A percentile compares a stretch with the other conserved stretches of the same genome.
Conservation (phyloP, 2,888 invertebrate species). For the Sphaerophoria rueppellii region DNA sequence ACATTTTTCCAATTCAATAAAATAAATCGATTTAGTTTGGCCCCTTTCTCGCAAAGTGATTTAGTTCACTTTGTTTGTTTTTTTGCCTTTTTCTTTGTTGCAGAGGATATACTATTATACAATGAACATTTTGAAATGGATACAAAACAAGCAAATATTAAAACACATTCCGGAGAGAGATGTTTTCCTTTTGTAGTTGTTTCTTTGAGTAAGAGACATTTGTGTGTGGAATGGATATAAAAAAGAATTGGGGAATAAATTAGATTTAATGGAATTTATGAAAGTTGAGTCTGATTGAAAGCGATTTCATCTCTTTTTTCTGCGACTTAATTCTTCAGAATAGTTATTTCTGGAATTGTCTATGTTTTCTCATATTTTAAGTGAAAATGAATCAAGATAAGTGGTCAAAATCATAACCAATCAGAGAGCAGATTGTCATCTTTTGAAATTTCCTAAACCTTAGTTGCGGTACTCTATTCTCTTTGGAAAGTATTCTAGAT, state of each 20-base stretch:
- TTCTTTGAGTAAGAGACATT: constrained; percentile 27
- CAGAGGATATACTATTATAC: neutral
- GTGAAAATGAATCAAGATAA: too few relatives aligned
- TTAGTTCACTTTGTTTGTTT: constrained; percentile 27
- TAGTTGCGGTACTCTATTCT: too few relatives aligned
- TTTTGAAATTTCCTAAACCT: too few relatives aligned
- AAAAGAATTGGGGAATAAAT: constrained; percentile 18
- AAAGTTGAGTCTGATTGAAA: constrained; percentile 13
- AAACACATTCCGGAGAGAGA: constrained; percentile 9
- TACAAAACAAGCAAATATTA: neutral
- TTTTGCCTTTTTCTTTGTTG: neutral
- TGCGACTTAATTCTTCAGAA: neutral
- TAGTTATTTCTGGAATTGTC: too few relatives aligned
- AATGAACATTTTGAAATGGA: constrained; percentile 12
- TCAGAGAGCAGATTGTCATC: too few relatives aligned
- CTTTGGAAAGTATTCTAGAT: too few relatives aligned
- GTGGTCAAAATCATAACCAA: too few relatives aligned
- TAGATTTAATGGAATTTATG: constrained; percentile 5
- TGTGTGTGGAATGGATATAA: neutral
- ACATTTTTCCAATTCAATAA: constrained; percentile 29
- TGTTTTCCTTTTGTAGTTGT: constrained; percentile 6
- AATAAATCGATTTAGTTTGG: constrained; percentile 43
- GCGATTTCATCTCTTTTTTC: neutral
- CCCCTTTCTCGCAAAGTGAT: constrained; percentile 28
- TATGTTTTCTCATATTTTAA: too few relatives aligned